Conservation (phyloP, 2,888 invertebrate genomes). For the Eristalinus aeneus region DNA sequence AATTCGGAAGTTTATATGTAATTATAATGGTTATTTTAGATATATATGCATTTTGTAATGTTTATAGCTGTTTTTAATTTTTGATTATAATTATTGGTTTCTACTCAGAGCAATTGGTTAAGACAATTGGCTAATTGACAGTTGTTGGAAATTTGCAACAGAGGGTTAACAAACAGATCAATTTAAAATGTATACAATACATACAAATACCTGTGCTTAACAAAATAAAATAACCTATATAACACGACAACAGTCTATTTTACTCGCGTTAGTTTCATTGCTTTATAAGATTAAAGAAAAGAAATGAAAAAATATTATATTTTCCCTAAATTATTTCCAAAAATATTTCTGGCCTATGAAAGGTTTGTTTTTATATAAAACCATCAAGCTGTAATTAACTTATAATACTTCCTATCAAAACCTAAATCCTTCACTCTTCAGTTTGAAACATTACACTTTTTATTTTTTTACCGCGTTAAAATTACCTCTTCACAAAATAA, state of each 20-base stretch:
- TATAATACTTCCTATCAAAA: not conserved
- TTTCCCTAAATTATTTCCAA: too few relatives aligned
- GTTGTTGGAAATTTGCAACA: not conserved
- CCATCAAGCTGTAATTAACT: too few relatives aligned
- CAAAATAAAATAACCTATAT: not conserved
- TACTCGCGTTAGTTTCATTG: not conserved
- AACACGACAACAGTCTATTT: not conserved
- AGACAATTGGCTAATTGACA: not conserved
- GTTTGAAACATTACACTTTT: too few relatives aligned
- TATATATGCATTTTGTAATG: constrained; percentile 21
- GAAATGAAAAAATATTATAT: too few relatives aligned
- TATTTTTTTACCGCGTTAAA: constrained; percentile 25
- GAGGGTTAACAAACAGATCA: not conserved
- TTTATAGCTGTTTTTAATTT: not conserved
- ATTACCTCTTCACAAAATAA: constrained; percentile 60
- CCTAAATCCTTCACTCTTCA: not conserved
- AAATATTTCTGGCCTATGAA: too few relatives aligned
- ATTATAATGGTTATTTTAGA: constrained; percentile 9
- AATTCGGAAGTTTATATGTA: constrained; percentile 58
- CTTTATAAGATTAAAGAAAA: not conserved
- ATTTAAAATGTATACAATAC: not conserved
- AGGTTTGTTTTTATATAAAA: too few relatives aligned
- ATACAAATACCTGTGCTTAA: not conserved
- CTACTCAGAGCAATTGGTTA: constrained; percentile 41
- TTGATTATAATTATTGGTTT: constrained; percentile 23